Conservation (phyloP, 1,140 invertebrate genomes). For the Cylas formicarius region DNA sequence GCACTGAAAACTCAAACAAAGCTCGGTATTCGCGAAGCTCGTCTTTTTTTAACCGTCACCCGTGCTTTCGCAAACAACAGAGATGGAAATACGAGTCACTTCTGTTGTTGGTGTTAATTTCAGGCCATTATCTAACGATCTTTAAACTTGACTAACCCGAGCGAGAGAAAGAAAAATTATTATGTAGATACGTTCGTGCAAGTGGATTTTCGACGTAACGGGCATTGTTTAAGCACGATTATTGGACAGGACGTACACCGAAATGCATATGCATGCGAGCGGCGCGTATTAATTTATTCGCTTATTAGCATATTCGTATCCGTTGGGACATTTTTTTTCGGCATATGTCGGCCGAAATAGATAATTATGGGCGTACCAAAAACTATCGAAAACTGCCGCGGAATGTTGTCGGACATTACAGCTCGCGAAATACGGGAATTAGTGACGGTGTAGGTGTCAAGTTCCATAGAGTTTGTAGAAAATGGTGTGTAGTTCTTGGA, state of each 20-base stretch:
- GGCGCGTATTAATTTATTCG: conserved; percentile 42
- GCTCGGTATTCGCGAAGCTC: conserved; percentile 22
- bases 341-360: conserved; percentile 33
- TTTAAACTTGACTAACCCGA: conserved; percentile 42
- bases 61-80: conserved; percentile 3
- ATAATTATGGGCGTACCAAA: too few species aligned
- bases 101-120: conserved; percentile 39
- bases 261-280: conserved; percentile 42
- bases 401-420: too few species aligned
- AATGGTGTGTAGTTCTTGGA: too few species aligned
- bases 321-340: conserved; percentile 38
- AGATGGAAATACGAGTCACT: conserved; percentile 22
- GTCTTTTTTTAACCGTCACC: conserved; percentile 9
- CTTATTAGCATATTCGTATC: conserved; percentile 42
- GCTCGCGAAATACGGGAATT: too few species aligned
- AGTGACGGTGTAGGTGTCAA: too few species aligned
- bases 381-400: too few species aligned
- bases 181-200: conserved; percentile 33
- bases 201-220: conserved; percentile 16
- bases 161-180: conserved; percentile 41
- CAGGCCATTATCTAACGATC: conserved; percentile 40
- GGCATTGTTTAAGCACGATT: conserved; percentile 31
- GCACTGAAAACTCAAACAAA: conserved; percentile 29
- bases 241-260: conserved; percentile 24
- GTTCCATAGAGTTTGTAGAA: too few species aligned